A percentile compares a stretch with the other conserved stretches of the same genome.
These are phyloP conservation scores for Drosophila incognita DNA, from an alignment of 2,888 invertebrate genomes.

Conservation along the genomic window DNA sequence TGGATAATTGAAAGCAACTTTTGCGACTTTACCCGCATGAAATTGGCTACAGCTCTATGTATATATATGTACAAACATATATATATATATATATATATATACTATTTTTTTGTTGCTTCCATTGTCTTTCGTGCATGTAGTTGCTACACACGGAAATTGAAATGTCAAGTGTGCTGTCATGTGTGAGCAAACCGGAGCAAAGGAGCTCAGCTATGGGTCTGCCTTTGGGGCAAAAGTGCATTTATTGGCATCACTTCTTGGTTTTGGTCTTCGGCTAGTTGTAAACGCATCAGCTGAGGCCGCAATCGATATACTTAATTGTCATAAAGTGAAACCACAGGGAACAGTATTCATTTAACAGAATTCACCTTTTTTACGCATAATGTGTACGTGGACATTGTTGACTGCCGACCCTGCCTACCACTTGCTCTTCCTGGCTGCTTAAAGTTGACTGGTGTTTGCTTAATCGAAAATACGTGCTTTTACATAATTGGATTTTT, in stretches of 20 bases:
- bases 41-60: conserved; percentile 60
- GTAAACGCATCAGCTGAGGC: conserved; percentile 48
- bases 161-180: conserved; percentile 69
- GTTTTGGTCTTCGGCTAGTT: conserved; percentile 19
- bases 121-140: conserved; percentile 45
- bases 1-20: conserved; percentile 81
- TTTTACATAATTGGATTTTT: conserved; percentile 73
- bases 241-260: conserved; percentile 48
- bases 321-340: conserved; percentile 21
- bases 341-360: conserved; percentile 42
- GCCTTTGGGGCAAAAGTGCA: conserved; percentile 28
- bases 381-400: conserved; percentile 1
- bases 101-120: conserved; percentile 25
- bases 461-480: conserved; percentile 76
- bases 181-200: conserved; percentile 37
- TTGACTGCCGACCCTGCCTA: background rate
- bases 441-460: conserved; percentile 51
- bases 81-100: conserved; percentile 4
- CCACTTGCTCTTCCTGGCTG: background rate
- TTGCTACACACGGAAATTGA: conserved; percentile 68
- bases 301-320: conserved; percentile 63
- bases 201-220: conserved; percentile 1
- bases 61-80: conserved; percentile 1
- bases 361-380: conserved; percentile 25
- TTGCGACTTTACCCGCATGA: conserved; percentile 67